Base-by-base conservation (phyloP, 2,797 vertebrate species). In the Macroramphosus scolopax region DNA sequence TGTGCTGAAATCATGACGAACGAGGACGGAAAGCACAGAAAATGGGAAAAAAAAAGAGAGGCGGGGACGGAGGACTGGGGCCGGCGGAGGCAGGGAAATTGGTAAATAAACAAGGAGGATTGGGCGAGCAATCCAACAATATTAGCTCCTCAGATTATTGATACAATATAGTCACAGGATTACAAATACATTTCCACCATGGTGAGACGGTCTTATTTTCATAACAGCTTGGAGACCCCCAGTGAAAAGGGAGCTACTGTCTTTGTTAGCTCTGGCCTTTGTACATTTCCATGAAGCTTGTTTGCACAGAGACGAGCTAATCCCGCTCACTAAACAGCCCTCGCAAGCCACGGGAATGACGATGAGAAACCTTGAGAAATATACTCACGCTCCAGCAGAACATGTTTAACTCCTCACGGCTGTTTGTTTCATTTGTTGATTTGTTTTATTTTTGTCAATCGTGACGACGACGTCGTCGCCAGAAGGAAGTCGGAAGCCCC, bases 41-140 rank as follows among this genome's bases (percentile, higher is more conserved):
- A 78, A 72, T 65, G 57, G 41, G 30, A 35, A 37, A 18, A 37
- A 39, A 47, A n/a, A n/a, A n/a, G n/a, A n/a, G n/a, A n/a, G n/a
- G 59, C 43, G 33, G 36, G 42, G 40, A 45, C 38, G 54, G 63
- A 53, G 62, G 71, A 75, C 49, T 60, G 67, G 60, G 67, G 61
- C 46, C 62, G 59, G 52, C 58, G 20, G 51, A 40, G 42, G 64
- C 70, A 65, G 48, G 59, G 47, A 83, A 85, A 84, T 68, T 60
- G 51, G 76, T 75, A 87, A 85, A 85, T 81, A 85, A 86, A 83
- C 80, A 78, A 76, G 49, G 45, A 60, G 51, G 51, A 66, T 3
- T 31, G 61, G 39, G 57, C 71, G 57, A 56, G 67, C 48, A 40
- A 64, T 78, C 70, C 75, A 61, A 68, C 65, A 63, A 79, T 76